These are phyloP conservation scores for Myrmecophaga tridactyla DNA, from an alignment of 2,113 vertebrate genomes.

Conservation along the genomic window DNA sequence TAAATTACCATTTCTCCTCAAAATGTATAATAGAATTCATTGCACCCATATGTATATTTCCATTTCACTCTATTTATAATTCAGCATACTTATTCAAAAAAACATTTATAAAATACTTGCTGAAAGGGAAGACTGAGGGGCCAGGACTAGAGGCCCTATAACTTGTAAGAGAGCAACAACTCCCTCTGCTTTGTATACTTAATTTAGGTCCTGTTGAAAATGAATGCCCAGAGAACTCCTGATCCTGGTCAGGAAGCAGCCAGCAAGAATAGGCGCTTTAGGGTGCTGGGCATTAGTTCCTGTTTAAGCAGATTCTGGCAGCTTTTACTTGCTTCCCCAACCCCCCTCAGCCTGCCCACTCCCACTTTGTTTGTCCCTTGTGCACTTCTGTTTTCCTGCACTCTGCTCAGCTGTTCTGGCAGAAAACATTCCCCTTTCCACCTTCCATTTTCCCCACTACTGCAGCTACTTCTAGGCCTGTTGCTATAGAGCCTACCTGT, in stretches of 20 bases:
- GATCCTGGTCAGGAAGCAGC: background rate
- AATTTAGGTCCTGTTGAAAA: background rate
- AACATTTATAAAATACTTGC: background rate
- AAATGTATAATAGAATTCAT: background rate
- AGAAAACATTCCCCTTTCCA: constrained; percentile 37
- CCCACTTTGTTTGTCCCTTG: too few relatives aligned
- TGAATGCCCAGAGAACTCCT: background rate
- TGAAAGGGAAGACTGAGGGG: too few relatives aligned
- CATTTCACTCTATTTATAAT: constrained; percentile 17
- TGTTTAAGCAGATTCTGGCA: background rate
- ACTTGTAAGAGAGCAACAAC: background rate
- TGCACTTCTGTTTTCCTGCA: too few relatives aligned
- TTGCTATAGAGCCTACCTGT: constrained; percentile 71
- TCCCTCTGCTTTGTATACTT: background rate
- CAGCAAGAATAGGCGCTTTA: background rate
- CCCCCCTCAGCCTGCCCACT: too few relatives aligned
- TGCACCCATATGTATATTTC: background rate
- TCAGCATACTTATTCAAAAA: constrained; percentile 29
- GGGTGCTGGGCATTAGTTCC: background rate
- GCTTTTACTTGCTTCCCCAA: background rate
- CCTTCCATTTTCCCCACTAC: background rate
- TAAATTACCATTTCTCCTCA: constrained; percentile 3
- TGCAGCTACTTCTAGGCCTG: constrained; percentile 37
- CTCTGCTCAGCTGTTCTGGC: too few relatives aligned
- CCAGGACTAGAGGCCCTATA: too few relatives aligned